Percentiles rank a stretch among this genome's conserved stretches.
Conservation (phyloP, 2,113 vertebrate species). For the Eptesicus fuscus region DNA sequence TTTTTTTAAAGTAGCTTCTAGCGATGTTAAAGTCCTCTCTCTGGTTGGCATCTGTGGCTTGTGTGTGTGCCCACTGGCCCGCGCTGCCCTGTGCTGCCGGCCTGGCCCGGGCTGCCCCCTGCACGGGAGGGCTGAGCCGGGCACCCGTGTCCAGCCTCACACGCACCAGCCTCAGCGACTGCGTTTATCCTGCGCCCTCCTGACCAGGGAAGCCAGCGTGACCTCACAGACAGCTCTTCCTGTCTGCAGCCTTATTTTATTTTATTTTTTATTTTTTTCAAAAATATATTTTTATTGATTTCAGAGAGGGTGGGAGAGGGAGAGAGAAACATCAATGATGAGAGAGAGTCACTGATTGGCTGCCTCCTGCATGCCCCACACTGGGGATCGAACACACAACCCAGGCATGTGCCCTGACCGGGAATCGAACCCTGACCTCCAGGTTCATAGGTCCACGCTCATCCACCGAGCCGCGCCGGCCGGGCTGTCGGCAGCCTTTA, state of each 20-base stretch:
- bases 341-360: no score
- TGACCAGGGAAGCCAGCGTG: background rate
- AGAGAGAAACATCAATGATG: no score
- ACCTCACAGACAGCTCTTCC: background rate
- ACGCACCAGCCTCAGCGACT: rapidly evolving
- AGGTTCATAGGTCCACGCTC: no score
- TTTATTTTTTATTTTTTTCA: no score
- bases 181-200: rapidly evolving
- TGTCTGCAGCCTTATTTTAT: background rate
- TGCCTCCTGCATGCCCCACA: no score
- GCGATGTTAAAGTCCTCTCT: background rate
- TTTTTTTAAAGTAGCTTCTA: background rate
- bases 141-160: background rate
- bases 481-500: background rate
- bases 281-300: no score
- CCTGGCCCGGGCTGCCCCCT: background rate
- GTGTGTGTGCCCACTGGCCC: rapidly evolving
- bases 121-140: rapidly evolving
- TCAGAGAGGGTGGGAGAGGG: no score
- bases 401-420: no score
- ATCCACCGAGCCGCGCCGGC: no score
- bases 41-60: rapidly evolving
- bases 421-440: no score
- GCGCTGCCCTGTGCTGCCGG: rapidly evolving
- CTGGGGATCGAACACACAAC: no score